These are phyloP conservation scores for Anser cygnoides DNA, from an alignment of 2,113 vertebrate species.

Conservation along the genomic window DNA sequence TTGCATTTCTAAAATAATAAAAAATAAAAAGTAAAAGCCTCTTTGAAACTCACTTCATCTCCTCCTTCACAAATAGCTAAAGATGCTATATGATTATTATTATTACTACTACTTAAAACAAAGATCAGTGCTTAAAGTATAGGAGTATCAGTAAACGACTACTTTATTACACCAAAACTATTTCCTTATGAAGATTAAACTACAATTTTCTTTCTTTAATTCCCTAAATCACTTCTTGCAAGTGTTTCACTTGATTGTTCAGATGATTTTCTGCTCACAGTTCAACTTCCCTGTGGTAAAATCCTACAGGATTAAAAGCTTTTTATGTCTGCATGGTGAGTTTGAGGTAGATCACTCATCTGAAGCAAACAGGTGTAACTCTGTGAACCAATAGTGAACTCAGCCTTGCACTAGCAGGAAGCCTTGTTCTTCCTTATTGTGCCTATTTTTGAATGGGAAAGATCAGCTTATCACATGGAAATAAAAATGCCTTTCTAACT, in stretches of 20 bases:
- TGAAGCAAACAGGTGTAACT: background rate
- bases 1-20: background rate
- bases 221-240: background rate
- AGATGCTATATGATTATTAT: too few relatives aligned
- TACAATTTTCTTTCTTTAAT: background rate
- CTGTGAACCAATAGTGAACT: background rate
- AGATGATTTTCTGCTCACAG: background rate
- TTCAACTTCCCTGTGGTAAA: background rate
- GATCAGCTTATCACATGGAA: background rate
- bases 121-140: background rate
- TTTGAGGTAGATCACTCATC: background rate
- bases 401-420: background rate
- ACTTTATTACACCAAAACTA: background rate
- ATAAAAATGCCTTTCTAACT: background rate
- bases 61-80: background rate
- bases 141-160: background rate
- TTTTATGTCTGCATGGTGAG: fast-evolving
- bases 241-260: background rate
- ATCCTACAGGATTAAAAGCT: background rate
- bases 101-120: background rate
- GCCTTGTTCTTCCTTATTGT: background rate
- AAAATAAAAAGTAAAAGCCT: background rate
- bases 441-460: background rate
- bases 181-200: background rate
- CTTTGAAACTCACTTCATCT: background rate